Conservation (phyloP, 2,113 vertebrate genomes). For the Phocoena phocoena region DNA sequence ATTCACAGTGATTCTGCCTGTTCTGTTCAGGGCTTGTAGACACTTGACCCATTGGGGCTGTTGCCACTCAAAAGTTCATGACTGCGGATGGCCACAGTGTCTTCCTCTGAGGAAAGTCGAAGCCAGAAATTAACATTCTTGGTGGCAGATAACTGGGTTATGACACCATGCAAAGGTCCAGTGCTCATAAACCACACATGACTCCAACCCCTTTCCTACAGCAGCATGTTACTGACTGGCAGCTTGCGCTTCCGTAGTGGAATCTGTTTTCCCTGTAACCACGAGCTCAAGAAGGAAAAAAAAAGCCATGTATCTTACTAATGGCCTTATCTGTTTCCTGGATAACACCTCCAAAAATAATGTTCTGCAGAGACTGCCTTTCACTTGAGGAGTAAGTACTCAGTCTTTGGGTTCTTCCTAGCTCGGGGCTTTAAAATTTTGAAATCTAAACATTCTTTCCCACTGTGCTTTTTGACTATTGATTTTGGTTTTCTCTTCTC, state of each 20-base stretch:
- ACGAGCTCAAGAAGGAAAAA: conserved; percentile 67
- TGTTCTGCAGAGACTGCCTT: conserved; percentile 71
- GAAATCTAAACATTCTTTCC: conserved; percentile 43
- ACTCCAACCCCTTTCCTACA: conserved; percentile 75
- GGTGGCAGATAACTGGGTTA: conserved; percentile 80
- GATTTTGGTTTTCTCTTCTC: conserved; percentile 61
- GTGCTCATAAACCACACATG: conserved; percentile 69
- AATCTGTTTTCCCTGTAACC: conserved; percentile 72
- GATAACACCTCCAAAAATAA: conserved; percentile 73
- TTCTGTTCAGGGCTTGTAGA: conserved; percentile 56
- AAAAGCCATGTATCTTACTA: conserved; percentile 77
- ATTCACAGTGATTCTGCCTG: conserved; percentile 68
- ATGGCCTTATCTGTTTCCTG: conserved; percentile 79
- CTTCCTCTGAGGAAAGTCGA: conserved; percentile 75
- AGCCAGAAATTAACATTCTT: conserved; percentile 79
- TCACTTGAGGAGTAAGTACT: conserved; percentile 7
- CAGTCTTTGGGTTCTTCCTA: conserved; percentile 64
- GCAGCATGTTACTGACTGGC: conserved; percentile 77
- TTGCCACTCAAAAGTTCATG: conserved; percentile 79
- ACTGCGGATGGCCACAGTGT: conserved; percentile 64
- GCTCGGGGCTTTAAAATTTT: conserved; percentile 68
- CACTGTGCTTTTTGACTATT: conserved; percentile 64
- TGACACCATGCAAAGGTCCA: conserved; percentile 73
- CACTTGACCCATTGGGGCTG: conserved; percentile 71
- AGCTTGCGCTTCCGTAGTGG: conserved; percentile 73